Evolutionary conservation across 1,140 invertebrate genomes (phyloP).

Genomic region (Stegodyphus dumicola): DNA sequence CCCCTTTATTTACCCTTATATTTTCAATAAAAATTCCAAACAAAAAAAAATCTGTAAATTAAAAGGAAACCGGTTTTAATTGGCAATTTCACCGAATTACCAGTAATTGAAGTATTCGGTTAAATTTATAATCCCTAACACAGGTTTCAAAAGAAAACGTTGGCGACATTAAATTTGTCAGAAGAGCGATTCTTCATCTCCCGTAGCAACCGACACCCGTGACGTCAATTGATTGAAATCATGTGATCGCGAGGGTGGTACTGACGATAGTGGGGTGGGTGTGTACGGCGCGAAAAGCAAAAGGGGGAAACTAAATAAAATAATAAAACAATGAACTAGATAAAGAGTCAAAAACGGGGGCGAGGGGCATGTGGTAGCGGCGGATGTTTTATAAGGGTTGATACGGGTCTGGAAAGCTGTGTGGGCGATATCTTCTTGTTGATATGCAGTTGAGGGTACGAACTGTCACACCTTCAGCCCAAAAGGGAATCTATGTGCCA

Average conservation of each 20-base stretch:
- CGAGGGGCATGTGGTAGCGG: background rate
- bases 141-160: no score
- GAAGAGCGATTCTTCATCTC: no score
- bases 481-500: background rate
- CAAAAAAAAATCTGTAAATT: no score
- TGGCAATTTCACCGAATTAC: no score
- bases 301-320: constrained; percentile 4
- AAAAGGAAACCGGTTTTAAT: no score
- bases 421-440: constrained; percentile 8
- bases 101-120: no score
- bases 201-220: background rate
- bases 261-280: background rate
- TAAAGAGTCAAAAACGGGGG: constrained; percentile 4
- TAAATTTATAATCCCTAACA: no score
- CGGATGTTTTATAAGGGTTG: constrained; percentile 16
- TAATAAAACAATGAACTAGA: background rate
- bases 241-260: constrained; percentile 4
- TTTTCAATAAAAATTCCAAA: no score
- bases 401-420: constrained; percentile 6
- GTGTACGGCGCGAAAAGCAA: background rate
- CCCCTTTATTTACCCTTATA: no score
- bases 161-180: no score
- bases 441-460: background rate
- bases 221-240: constrained; percentile 14
- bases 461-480: background rate